Base-by-base conservation (phyloP, 2,888 invertebrate genomes). In the Morinoia aosen region DNA sequence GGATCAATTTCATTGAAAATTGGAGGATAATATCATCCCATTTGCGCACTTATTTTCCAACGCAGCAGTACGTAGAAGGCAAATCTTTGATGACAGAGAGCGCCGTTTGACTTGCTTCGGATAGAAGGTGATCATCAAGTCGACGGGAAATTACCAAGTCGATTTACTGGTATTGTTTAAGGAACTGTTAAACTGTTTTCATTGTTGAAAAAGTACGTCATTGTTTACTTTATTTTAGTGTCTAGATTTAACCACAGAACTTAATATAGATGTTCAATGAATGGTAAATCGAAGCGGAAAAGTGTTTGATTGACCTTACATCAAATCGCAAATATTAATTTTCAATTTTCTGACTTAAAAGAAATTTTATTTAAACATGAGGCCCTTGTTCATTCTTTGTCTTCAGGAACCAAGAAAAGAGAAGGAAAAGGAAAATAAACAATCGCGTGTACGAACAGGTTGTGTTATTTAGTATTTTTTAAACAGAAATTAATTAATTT, bases 251-350 rank as follows among this genome's bases (percentile, higher is more conserved):
- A 90, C n/a, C 48, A 90, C 90, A 90, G 90, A 90, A 40, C 19
- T 19, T 90, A 90, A 90, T 48, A 90, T 90, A 90, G 90, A 90
- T 90, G 90, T 90, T 40, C 48, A 39, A 90, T 90, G 90, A 90
- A 90, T 90, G 90, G 90, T 19, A 88, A 88, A 61, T 61, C 8
- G 61, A 61, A 16, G 76, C 8, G 25, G 25, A 76, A 76, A 33
- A 12, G 48, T 90, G 90, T 90, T 90, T 40, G 90, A 90, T 90
- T 48, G 39, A 40, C 48, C 48, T 90, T 33, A 10, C 40, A 11
- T 40, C 10, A 48, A 90, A 90, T 40, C 14, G n/a, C 33, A 8
- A 11, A 4, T 8, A 90, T 90, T 1, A 14, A 40, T 90, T 10
- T 8, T 90, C 48, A 39, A 8, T 90, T 48, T 88, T 11, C 88